These are phyloP conservation scores for Pseudomyrmex pallidus DNA, from an alignment of 1,140 invertebrate genomes.

Conservation along the genomic window DNA sequence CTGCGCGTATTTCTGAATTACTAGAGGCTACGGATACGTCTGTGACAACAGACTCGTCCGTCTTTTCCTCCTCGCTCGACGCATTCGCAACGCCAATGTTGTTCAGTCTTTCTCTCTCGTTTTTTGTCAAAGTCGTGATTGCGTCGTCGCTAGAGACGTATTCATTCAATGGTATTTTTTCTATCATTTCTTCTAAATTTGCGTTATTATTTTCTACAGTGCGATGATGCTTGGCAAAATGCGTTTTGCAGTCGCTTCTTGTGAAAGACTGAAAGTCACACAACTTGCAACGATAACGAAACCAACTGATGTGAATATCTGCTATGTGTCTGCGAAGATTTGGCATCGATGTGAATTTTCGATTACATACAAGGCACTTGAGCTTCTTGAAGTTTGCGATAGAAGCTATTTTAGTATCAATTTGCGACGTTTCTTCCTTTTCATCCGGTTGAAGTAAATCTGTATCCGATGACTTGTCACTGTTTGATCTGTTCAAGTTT, in stretches of 20 bases:
- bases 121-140: neutral
- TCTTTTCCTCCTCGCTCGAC: neutral
- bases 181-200: slow-evolving; percentile 72
- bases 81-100: neutral
- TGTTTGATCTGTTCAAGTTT: too few relatives aligned
- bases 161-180: slow-evolving; percentile 73
- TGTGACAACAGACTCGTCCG: neutral
- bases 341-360: slow-evolving; percentile 76
- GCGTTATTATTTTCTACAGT: slow-evolving; percentile 75
- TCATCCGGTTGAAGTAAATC: too few relatives aligned
- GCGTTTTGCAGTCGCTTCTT: slow-evolving; percentile 76
- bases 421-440: slow-evolving; percentile 21
- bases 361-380: slow-evolving; percentile 80
- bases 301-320: slow-evolving; percentile 83
- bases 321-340: slow-evolving; percentile 82
- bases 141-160: slow-evolving; percentile 24
- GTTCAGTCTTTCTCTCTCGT: neutral
- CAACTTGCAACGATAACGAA: slow-evolving; percentile 81
- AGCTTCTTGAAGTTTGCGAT: slow-evolving; percentile 73
- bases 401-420: slow-evolving; percentile 67
- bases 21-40: neutral
- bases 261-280: slow-evolving; percentile 82
- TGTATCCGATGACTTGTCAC: too few relatives aligned
- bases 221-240: slow-evolving; percentile 79
- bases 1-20: neutral